Evolutionary conservation across 35 echinoderm and acorn worm genomes (phyloP).

Genomic region (Eucidaris tribuloides): DNA sequence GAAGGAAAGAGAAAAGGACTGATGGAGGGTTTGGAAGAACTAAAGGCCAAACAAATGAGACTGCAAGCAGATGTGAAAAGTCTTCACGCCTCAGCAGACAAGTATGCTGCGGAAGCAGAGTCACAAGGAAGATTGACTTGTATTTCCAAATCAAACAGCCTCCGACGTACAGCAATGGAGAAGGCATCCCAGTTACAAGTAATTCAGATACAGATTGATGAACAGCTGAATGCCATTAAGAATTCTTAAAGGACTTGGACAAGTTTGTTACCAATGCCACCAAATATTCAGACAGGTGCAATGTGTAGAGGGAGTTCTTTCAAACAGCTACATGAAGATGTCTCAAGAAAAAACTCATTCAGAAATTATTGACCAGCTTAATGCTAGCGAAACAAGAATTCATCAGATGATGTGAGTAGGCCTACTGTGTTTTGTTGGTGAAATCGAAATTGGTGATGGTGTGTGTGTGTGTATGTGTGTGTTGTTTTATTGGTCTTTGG

Average conservation of each 20-base stretch:
- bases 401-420: background rate
- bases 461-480: background rate
- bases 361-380: constrained; percentile 5
- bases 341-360: constrained; percentile 5
- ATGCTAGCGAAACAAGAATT: background rate
- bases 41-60: constrained; percentile 52
- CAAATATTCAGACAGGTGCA: background rate
- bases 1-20: constrained; percentile 34
- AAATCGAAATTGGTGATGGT: background rate
- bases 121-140: constrained; percentile 38
- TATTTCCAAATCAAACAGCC: constrained; percentile 64
- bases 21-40: constrained; percentile 44
- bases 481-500: no score
- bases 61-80: constrained; percentile 52
- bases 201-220: constrained; percentile 5
- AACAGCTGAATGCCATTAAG: constrained; percentile 4
- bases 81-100: constrained; percentile 59
- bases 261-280: constrained; percentile 4
- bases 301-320: background rate
- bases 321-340: background rate
- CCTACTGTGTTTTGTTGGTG: background rate
- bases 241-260: background rate
- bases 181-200: background rate
- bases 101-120: constrained; percentile 62
- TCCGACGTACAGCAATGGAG: constrained; percentile 20